phyloP scores from a whole-genome alignment of 2,888 invertebrate species.

The Arrhopalites spinosus region DNA sequence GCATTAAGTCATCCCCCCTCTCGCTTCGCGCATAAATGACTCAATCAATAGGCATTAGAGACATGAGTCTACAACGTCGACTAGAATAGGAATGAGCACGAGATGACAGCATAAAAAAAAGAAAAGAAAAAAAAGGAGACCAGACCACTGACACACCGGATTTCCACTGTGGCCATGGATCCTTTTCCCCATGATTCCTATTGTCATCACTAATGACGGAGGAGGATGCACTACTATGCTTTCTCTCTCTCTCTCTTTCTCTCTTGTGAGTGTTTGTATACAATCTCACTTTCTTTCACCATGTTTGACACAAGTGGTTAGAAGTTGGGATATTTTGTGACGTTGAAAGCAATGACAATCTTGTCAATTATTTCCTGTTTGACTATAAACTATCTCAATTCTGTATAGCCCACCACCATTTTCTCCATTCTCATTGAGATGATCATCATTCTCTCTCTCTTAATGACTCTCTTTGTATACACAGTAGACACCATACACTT shows the following conservation, averaged over 20 bases:
- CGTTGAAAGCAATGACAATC: too few species aligned
- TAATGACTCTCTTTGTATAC: too few species aligned
- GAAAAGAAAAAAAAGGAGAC: background rate
- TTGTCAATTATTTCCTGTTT: too few species aligned
- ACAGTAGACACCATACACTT: too few species aligned
- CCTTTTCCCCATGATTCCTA: background rate
- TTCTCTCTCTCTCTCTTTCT: background rate
- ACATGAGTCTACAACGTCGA: background rate
- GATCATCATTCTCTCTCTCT: too few species aligned
- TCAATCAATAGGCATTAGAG: constrained; percentile 14
- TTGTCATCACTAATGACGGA: constrained; percentile 1
- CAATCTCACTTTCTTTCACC: too few species aligned
- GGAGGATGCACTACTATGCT: background rate
- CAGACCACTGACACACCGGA: background rate
- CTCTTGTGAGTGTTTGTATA: background rate
- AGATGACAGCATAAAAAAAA: background rate
- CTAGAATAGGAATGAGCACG: background rate
- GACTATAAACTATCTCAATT: too few species aligned
- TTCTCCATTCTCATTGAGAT: too few species aligned
- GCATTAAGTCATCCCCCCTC: constrained; percentile 1
- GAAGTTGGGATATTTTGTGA: too few species aligned
- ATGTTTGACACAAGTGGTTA: too few species aligned
- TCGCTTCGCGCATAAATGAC: constrained; percentile 1
- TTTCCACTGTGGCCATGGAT: background rate
- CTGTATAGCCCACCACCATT: too few species aligned